A percentile compares a stretch with the other conserved stretches of the same genome.
Evolutionary conservation across 2,888 invertebrate species (phyloP).

Genomic region (Tubiluchus corallicola): DNA sequence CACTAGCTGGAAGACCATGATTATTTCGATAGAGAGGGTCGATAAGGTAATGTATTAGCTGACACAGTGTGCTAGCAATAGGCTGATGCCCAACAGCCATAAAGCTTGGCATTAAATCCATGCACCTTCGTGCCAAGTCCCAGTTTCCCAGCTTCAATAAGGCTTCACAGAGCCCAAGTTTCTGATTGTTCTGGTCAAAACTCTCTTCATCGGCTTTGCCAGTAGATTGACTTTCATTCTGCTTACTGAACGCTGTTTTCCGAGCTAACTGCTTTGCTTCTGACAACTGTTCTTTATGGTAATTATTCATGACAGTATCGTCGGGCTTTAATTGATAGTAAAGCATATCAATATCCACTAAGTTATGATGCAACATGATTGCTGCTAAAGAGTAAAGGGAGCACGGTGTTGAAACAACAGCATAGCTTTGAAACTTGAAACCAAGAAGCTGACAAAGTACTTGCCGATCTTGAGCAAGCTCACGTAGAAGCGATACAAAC

Average conservation of each 20-base stretch:
- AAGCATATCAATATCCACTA: conserved; percentile 50
- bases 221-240: too few relatives aligned
- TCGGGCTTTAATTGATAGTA: conserved; percentile 53
- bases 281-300: conserved; percentile 60
- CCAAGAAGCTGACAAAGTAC: conserved; percentile 86
- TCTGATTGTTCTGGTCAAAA: conserved; percentile 51
- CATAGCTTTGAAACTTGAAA: conserved; percentile 57
- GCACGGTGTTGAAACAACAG: conserved; percentile 42
- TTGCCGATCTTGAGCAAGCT: conserved; percentile 40
- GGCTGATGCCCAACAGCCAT: conserved; percentile 48
- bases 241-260: too few relatives aligned
- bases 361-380: conserved; percentile 62
- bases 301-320: conserved; percentile 56
- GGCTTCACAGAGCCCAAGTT: conserved; percentile 77
- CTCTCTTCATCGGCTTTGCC: too few relatives aligned
- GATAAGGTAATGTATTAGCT: conserved; percentile 59
- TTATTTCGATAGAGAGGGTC: conserved; percentile 67
- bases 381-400: conserved; percentile 77
- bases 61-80: conserved; percentile 54
- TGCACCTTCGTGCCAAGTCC: conserved; percentile 59
- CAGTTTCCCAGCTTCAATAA: conserved; percentile 72
- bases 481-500: conserved; percentile 10
- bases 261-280: conserved; percentile 72
- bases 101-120: conserved; percentile 55
- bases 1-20: conserved; percentile 19